Base-by-base conservation (phyloP, 2,888 invertebrate genomes). In the Acrocera orbiculus region DNA sequence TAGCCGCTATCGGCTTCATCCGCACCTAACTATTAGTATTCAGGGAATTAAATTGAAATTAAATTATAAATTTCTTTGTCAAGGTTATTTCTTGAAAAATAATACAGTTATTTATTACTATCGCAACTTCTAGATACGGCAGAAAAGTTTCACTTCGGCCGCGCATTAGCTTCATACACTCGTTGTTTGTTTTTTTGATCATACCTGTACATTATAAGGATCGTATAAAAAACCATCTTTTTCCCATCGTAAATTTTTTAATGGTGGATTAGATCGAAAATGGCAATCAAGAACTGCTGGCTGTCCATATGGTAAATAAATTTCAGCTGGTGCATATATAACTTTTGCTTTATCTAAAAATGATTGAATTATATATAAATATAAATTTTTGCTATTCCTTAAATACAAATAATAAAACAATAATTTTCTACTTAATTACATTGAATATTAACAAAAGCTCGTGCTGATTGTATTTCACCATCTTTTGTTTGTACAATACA, bases 161-260 rank as follows among this genome's bases (percentile, higher is more conserved):
- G n/a, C n/a, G n/a, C n/a, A n/a, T n/a, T n/a, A n/a, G n/a, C n/a
- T n/a, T n/a, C n/a, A n/a, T n/a, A n/a, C n/a, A n/a, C n/a, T n/a
- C n/a, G n/a, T n/a, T n/a, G n/a, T n/a, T n/a, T n/a, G n/a, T n/a
- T n/a, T n/a, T n/a, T n/a, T n/a, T n/a, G n/a, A n/a, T 42, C 42
- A 40, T 46, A 53, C 53, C 14, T 73, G 83, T 27, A 85, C 83
- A 56, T 85, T 83, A 63, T 81, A 83, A 1, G 87, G 85, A 54
- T 89, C 86, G 56, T 82, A 89, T 2, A 85, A 70, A 47, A 86
- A 78, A 13, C 85, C 86, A 54, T 92, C 87, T 57, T 90, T 90
- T 55, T 86, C 86, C 92, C 93, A 93, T 42, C 83, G 73, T 36
- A 90, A 65, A 53, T 81, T 82, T 32, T 81, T 81, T 44, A 90